phyloP scores from a whole-genome alignment of 1,140 invertebrate species.

The Anthonomus grandis region DNA sequence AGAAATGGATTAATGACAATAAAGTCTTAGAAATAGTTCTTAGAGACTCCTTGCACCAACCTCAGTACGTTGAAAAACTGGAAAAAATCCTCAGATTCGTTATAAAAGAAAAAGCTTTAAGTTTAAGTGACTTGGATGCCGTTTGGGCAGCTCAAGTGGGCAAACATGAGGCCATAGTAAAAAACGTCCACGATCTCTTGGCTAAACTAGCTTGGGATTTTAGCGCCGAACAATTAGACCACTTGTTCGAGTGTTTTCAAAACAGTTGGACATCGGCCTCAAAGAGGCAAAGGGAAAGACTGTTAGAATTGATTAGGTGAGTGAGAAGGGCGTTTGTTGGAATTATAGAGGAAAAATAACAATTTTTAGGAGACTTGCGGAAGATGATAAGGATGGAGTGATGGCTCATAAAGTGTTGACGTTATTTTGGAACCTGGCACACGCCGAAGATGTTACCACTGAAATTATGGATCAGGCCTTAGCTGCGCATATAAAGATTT shows the following conservation, averaged over 20 bases:
- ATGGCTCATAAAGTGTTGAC: slow-evolving; percentile 98
- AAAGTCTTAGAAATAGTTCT: slow-evolving; percentile 94
- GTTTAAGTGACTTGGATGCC: slow-evolving; percentile 86
- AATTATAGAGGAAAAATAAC: not conserved
- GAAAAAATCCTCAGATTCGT: slow-evolving; percentile 97
- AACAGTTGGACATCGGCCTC: slow-evolving; percentile 90
- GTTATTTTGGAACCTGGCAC: slow-evolving; percentile 95
- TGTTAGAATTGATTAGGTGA: slow-evolving; percentile 86
- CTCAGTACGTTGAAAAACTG: slow-evolving; percentile 96
- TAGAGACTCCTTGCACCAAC: slow-evolving; percentile 93
- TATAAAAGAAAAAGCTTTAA: slow-evolving; percentile 91
- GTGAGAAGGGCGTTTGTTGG: not conserved
- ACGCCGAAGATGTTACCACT: slow-evolving; percentile 92
- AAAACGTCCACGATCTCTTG: slow-evolving; percentile 94
- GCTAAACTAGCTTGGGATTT: slow-evolving; percentile 98
- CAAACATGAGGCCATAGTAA: slow-evolving; percentile 94
- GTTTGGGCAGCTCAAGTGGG: slow-evolving; percentile 95
- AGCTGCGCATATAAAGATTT: slow-evolving; percentile 93
- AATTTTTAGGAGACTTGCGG: slow-evolving; percentile 67
- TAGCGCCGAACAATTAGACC: slow-evolving; percentile 93
- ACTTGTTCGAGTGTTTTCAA: slow-evolving; percentile 97
- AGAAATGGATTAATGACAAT: slow-evolving; percentile 97
- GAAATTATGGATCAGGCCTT: slow-evolving; percentile 98
- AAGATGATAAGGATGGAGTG: slow-evolving; percentile 96
- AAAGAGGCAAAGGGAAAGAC: slow-evolving; percentile 93